A percentile compares a stretch with the other conserved stretches of the same genome.
Conservation (phyloP, 53 echinoderm and acorn worm species). For the Patiria pectinifera region DNA sequence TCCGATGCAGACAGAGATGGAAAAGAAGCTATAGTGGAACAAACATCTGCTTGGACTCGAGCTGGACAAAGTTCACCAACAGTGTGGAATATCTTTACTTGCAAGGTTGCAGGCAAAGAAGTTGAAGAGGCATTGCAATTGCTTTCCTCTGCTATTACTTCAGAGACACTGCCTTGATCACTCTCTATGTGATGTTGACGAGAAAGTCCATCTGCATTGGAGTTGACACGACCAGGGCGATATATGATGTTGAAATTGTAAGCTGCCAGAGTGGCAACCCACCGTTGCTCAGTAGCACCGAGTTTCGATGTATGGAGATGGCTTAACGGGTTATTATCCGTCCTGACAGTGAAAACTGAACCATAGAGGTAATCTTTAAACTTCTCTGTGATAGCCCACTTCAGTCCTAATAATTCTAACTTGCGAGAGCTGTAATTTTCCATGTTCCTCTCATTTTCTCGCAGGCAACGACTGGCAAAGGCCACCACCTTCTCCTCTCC, state of each 20-base stretch:
- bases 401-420: slow-evolving; percentile 64
- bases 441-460: slow-evolving; percentile 52
- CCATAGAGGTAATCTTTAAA: slow-evolving; percentile 65
- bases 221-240: neutral
- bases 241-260: slow-evolving; percentile 1
- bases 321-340: slow-evolving; percentile 61
- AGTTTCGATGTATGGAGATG: slow-evolving; percentile 53
- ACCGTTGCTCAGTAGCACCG: neutral
- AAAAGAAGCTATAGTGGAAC: neutral
- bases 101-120: neutral
- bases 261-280: neutral
- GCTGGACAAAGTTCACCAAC: neutral
- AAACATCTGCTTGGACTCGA: neutral
- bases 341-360: slow-evolving; percentile 25
- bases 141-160: neutral
- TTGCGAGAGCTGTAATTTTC: slow-evolving; percentile 66
- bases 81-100: neutral
- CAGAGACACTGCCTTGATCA: neutral
- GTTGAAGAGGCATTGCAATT: neutral
- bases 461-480: slow-evolving; percentile 27
- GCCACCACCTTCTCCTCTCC: slow-evolving; percentile 30
- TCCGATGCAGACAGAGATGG: neutral
- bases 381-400: slow-evolving; percentile 75
- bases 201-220: slow-evolving; percentile 17
- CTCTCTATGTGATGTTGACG: neutral